Conservation (phyloP, 1,140 invertebrate species). For the Cherax destructor region DNA sequence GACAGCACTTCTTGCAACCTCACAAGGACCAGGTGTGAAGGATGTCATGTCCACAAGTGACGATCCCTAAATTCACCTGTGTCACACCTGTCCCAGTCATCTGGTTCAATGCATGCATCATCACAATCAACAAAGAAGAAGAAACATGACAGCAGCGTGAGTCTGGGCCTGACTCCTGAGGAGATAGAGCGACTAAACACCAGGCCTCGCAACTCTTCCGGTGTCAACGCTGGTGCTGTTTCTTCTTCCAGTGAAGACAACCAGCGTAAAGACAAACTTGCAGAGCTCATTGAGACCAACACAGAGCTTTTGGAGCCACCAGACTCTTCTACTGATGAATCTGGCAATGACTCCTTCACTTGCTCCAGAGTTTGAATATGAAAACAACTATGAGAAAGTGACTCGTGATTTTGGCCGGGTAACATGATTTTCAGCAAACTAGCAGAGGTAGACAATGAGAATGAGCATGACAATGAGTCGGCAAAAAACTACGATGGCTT, state of each 20-base stretch:
- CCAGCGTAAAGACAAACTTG: conserved; percentile 73
- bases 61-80: conserved; percentile 92
- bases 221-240: conserved; percentile 93
- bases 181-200: conserved; percentile 87
- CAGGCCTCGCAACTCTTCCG: conserved; percentile 84
- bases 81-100: conserved; percentile 89
- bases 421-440: conserved; percentile 84
- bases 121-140: conserved; percentile 79
- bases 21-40: conserved; percentile 78
- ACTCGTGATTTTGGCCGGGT: conserved; percentile 77
- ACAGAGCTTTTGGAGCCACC: conserved; percentile 74
- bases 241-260: conserved; percentile 91
- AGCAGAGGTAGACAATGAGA: conserved; percentile 78
- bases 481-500: conserved; percentile 86
- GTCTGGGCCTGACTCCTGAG: conserved; percentile 87
- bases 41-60: conserved; percentile 85
- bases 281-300: conserved; percentile 76
- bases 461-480: conserved; percentile 76
- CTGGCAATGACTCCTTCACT: conserved; percentile 97
- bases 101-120: conserved; percentile 75
- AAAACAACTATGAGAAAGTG: conserved; percentile 87
- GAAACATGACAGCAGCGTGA: conserved; percentile 72
- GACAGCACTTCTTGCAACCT: conserved; percentile 89
- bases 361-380: conserved; percentile 98
- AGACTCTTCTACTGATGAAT: conserved; percentile 92